A percentile compares a stretch with the other conserved stretches of the same genome.
Evolutionary conservation across 2,888 invertebrate genomes (phyloP).

Genomic region (Drosophila multiciliata): DNA sequence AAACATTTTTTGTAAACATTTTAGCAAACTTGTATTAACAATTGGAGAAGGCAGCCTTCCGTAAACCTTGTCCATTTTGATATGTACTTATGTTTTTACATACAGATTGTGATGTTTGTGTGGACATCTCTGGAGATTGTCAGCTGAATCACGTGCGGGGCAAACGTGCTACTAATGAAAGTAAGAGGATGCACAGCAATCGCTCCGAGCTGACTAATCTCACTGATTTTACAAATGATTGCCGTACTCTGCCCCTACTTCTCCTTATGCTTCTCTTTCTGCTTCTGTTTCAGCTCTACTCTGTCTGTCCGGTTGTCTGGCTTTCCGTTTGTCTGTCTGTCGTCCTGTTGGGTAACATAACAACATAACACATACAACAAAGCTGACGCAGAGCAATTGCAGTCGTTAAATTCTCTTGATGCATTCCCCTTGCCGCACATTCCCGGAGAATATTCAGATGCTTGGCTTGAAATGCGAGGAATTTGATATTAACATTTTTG

Average conservation of each 20-base stretch:
- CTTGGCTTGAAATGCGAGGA: not conserved
- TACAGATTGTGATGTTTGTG: not conserved
- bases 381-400: slow-evolving; percentile 7
- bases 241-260: slow-evolving; percentile 31
- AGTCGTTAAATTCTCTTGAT: slow-evolving; percentile 36
- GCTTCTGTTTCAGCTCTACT: not conserved
- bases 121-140: slow-evolving; percentile 57
- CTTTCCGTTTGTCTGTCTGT: slow-evolving; percentile 1
- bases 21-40: not conserved
- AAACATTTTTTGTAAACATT: no score
- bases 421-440: not conserved
- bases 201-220: slow-evolving; percentile 58
- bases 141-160: slow-evolving; percentile 73
- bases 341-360: slow-evolving; percentile 14
- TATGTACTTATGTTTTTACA: not conserved
- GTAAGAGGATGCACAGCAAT: slow-evolving; percentile 51
- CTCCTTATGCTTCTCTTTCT: not conserved
- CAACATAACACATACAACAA: slow-evolving; percentile 7
- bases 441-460: not conserved
- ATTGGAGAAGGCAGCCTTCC: not conserved
- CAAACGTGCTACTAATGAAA: slow-evolving; percentile 79
- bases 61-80: not conserved
- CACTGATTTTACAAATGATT: slow-evolving; percentile 74
- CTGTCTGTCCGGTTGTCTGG: not conserved
- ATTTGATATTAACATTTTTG: not conserved